phyloP scores from a whole-genome alignment of 64 coral and sea anemone species.

The Actinia tenebrosa region DNA sequence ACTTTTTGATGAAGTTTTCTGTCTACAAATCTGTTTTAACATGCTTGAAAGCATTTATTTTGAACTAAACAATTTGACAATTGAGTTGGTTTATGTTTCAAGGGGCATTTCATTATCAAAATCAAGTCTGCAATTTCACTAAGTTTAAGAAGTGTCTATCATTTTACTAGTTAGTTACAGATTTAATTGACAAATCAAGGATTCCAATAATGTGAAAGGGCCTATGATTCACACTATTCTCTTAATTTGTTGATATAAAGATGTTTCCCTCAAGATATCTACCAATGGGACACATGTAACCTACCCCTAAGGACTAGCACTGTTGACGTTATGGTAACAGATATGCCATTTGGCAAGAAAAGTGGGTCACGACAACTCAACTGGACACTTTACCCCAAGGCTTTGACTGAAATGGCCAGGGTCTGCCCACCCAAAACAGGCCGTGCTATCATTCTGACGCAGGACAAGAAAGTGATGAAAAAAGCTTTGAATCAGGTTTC shows the following conservation, averaged over 20 bases:
- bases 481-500: slow-evolving; percentile 40
- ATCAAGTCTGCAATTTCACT: too few species aligned
- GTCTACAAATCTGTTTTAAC: too few species aligned
- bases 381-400: slow-evolving; percentile 89
- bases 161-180: too few species aligned
- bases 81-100: too few species aligned
- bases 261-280: slow-evolving; percentile 52
- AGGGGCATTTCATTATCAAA: too few species aligned
- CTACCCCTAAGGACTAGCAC: slow-evolving; percentile 72
- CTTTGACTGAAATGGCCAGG: slow-evolving; percentile 78
- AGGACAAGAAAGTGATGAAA: slow-evolving; percentile 90
- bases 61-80: too few species aligned
- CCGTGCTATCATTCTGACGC: slow-evolving; percentile 83
- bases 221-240: not conserved
- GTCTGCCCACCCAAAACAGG: slow-evolving; percentile 61
- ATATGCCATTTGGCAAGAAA: slow-evolving; percentile 98
- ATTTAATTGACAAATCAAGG: too few species aligned
- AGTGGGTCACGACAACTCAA: slow-evolving; percentile 85
- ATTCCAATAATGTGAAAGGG: too few species aligned
- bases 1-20: too few species aligned
- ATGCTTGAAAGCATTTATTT: too few species aligned
- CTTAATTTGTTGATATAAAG: not conserved
- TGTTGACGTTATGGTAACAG: slow-evolving; percentile 89
- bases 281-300: slow-evolving; percentile 86
- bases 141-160: too few species aligned